Base-by-base conservation (phyloP, 2,797 vertebrate genomes). In the Todus mexicanus region DNA sequence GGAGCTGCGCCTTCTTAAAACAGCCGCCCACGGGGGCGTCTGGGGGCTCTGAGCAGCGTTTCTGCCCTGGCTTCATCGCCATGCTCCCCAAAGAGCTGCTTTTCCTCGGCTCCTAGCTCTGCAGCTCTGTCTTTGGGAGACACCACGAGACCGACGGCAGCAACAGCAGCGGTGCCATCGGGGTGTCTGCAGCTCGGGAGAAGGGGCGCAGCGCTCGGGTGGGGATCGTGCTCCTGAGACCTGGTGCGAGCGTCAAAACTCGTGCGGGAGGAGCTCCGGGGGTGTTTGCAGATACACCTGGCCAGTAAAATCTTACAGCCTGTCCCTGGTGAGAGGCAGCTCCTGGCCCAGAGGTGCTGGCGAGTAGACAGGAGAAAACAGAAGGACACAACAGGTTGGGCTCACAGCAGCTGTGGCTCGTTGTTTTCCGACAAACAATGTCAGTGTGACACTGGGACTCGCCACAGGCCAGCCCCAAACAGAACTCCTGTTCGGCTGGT, bases 91-190 rank as follows among this genome's bases (percentile, higher is more conserved):
- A n/a, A 19, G 45, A 6, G 56, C 82, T 5, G 48, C 75, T 65
- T 40, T 47, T 3, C 37, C 82, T 29, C 17, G 4, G 10, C 90
- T 45, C 27, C 12, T 72, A 25, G 73, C 79, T 70, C 69, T 5
- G 22, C 82, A 20, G 92, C 89, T 91, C 84, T 35, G 95, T 93
- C 9, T 65, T 95, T 2, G 91, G 89, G 96, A 96, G 97, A 93
- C 79, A 89, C 93, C 93, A 40, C 59, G 15, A 95, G 97, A 89
- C 90, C 75, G 5, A 74, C 5, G 1, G 40, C 72, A 59, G 94
- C 88, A 93, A 93, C 84, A 93, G 95, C 96, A 96, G 77, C 91
- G 10, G 7, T n/a, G 91, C 83, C 51, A 0, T 5, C n/a, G 3
- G 66, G 59, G 50, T 14, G 1, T 54, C 56, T 23, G 61, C 48